Conservation (phyloP, 37 sponge, comb jelly and placozoan species). For the Aplysina aerophoba region DNA sequence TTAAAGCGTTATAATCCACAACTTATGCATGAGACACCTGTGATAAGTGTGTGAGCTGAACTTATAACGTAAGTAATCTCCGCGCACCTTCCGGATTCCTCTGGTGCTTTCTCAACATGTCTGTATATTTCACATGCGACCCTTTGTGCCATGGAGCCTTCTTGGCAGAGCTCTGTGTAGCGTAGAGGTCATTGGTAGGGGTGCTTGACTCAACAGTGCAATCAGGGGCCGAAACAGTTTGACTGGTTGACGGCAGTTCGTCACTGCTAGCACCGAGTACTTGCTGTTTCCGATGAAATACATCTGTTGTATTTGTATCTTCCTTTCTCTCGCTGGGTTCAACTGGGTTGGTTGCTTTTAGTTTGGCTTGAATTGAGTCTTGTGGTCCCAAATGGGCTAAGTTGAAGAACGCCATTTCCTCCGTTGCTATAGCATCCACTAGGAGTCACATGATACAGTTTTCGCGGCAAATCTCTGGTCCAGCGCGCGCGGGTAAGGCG, state of each 20-base stretch:
- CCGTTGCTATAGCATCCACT: slow-evolving; percentile 22
- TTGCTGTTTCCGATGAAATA: no score
- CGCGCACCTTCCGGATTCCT: slow-evolving; percentile 74
- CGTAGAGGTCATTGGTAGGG: no score
- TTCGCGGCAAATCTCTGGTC: slow-evolving; percentile 57
- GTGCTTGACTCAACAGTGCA: no score
- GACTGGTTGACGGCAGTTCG: no score
- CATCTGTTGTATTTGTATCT: neutral
- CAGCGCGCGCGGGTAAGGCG: neutral
- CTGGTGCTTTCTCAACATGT: slow-evolving; percentile 81
- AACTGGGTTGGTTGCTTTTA: neutral
- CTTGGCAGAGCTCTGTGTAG: slow-evolving; percentile 9
- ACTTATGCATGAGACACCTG: no score
- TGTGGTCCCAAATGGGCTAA: slow-evolving; percentile 88
- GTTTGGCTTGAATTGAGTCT: slow-evolving; percentile 65
- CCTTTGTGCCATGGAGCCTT: slow-evolving; percentile 56
- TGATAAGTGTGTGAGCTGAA: no score
- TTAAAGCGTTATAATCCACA: no score
- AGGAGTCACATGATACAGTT: neutral
- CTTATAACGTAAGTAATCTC: no score
- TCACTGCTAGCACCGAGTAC: no score
- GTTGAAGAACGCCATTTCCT: slow-evolving; percentile 95
- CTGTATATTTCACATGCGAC: slow-evolving; percentile 76
- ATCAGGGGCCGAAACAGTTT: no score
- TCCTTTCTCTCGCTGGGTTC: neutral